phyloP scores from a whole-genome alignment of 2,888 invertebrate species.

The Tuta absoluta region DNA sequence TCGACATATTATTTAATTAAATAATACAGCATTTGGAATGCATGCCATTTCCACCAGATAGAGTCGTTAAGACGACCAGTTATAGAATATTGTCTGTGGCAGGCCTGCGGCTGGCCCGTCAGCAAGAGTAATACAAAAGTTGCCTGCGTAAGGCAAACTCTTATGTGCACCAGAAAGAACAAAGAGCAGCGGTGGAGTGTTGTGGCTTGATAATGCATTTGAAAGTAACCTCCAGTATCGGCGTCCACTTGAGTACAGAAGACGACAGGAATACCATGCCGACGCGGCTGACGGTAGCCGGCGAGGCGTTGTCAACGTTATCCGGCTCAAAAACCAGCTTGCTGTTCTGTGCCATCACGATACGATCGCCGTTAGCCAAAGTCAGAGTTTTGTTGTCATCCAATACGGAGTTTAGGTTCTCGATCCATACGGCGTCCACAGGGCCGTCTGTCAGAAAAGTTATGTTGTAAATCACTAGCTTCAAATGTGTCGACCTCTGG shows the following conservation, averaged over 20 bases:
- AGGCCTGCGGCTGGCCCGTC: too few species aligned
- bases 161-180: too few species aligned
- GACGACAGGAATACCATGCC: constrained; percentile 96
- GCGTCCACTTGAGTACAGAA: constrained; percentile 90
- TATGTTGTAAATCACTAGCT: background rate
- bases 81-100: too few species aligned
- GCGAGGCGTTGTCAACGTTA: constrained; percentile 95
- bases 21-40: too few species aligned
- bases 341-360: constrained; percentile 92
- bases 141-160: too few species aligned
- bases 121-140: too few species aligned
- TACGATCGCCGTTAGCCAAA: constrained; percentile 94
- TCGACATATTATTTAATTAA: background rate
- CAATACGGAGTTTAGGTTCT: constrained; percentile 94
- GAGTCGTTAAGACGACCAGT: background rate
- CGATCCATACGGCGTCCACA: constrained; percentile 96
- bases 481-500: too few species aligned
- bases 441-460: constrained; percentile 85
- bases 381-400: constrained; percentile 96
- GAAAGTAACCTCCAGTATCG: constrained; percentile 86
- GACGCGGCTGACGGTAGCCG: constrained; percentile 94
- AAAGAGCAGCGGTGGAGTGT: too few species aligned
- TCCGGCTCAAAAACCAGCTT: constrained; percentile 95
- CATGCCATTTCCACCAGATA: background rate
- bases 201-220: too few species aligned